Base-by-base conservation (phyloP, 2,113 vertebrate species). In the Plecotus auritus region DNA sequence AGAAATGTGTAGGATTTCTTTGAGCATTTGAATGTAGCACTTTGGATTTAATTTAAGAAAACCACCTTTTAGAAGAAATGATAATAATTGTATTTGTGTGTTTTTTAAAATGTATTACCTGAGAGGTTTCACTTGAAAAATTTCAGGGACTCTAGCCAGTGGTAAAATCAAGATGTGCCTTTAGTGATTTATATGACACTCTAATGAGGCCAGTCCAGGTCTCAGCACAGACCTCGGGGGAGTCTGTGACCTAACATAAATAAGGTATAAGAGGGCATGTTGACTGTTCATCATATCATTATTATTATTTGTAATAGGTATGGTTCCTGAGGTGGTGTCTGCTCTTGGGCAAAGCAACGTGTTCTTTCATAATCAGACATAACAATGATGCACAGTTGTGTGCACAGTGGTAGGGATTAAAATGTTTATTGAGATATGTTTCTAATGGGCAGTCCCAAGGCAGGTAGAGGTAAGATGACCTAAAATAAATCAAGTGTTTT, bases 111-210 rank as follows among this genome's bases (percentile, higher is more conserved):
- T 95, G 73, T 80, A 94, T 97, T 95, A 91, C 85, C 85, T 94
- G 37, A 69, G 88, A 93, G 88, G 64, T 92, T 97, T 96, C 88
- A 72, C 84, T 95, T 92, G 56, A 91, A 93, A 93, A 95, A 94
- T 95, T 69, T 23, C 69, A 81, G 80, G 9, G 13, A 84, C 51
- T 96, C 17, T 61, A 70, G 86, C 74, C 80, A 86, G 85, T 81
- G 76, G 89, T 96, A 84, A 94, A 97, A 96, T 89, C 76, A 95
- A 86, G 83, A 89, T 91, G 59, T 88, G 88, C 80, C 93, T 89
- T 95, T 59, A 94, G 85, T 96, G 95, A 97, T 95, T 96, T 92
- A 94, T 91, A 72, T 28, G 94, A 94, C 35, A 40, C 90, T 72
- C 64, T 96, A 93, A 96, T 94, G 94, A 97, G 95, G 85, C 82